Percentiles rank a stretch among this genome's conserved stretches.
Evolutionary conservation across 2,797 vertebrate species (phyloP).

Genomic region (Diplodus sargus): DNA sequence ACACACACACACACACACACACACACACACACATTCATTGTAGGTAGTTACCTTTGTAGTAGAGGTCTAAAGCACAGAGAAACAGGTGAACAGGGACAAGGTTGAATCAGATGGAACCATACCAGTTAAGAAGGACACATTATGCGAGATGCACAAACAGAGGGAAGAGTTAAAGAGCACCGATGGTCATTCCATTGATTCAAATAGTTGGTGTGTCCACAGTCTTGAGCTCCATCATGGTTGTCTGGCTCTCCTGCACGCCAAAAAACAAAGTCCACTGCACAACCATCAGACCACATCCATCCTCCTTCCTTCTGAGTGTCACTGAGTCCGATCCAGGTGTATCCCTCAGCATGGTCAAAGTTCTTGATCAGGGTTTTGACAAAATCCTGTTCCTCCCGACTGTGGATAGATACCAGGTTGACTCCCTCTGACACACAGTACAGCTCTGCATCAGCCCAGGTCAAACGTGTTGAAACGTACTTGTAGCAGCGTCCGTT

Average conservation of each 20-base stretch:
- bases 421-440: background rate
- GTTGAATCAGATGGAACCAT: background rate
- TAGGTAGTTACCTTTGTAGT: no score
- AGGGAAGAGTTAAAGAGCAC: accelerated
- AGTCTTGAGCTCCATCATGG: accelerated
- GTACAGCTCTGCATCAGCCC: background rate
- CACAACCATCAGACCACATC: background rate
- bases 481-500: background rate
- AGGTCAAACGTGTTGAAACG: background rate
- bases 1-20: no score
- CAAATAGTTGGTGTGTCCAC: background rate
- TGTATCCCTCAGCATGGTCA: accelerated
- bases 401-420: conserved; percentile 6
- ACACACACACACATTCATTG: no score
- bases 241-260: background rate
- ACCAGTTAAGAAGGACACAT: background rate
- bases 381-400: background rate
- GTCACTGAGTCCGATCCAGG: background rate
- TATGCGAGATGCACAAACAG: background rate
- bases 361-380: background rate
- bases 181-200: conserved; percentile 3
- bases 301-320: background rate
- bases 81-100: background rate
- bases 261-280: conserved; percentile 5
- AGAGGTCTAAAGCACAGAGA: background rate